Evolutionary conservation across 2,113 vertebrate genomes (phyloP).

Genomic region (Prunella fulvescens): DNA sequence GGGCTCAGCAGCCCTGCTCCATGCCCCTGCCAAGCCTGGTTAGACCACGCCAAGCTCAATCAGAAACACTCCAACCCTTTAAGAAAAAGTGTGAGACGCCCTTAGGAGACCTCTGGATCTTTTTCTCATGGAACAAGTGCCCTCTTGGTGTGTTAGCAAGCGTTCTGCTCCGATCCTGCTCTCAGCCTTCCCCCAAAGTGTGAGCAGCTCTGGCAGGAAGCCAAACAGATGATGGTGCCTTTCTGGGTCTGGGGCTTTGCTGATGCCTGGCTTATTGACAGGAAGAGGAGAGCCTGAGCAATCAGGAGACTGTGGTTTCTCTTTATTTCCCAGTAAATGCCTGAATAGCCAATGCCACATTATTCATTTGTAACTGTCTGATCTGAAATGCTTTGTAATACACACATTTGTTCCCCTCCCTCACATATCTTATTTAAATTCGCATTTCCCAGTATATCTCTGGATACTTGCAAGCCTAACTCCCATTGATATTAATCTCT

Average conservation of each 20-base stretch:
- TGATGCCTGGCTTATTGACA: background rate
- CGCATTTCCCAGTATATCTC: background rate
- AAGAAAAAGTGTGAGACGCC: background rate
- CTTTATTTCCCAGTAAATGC: background rate
- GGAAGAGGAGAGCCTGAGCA: background rate
- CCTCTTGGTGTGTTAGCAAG: too few relatives aligned
- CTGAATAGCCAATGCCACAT: background rate
- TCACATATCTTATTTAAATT: background rate
- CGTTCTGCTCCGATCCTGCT: background rate
- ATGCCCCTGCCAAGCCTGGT: background rate
- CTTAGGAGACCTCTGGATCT: background rate
- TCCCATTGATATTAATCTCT: background rate
- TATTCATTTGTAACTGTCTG: background rate
- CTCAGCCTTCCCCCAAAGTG: background rate
- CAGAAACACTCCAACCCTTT: background rate
- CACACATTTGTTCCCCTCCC: background rate
- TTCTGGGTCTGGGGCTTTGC: background rate
- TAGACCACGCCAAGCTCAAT: background rate
- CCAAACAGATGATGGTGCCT: background rate
- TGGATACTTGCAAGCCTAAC: background rate
- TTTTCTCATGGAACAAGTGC: background rate
- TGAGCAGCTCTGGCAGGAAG: background rate
- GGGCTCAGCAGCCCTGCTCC: background rate
- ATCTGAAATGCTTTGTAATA: background rate
- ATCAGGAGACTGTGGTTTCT: background rate